Percentiles rank a stretch among this genome's conserved stretches.
These are phyloP conservation scores for Baryphthengus martii DNA, from an alignment of 2,113 vertebrate genomes.

Conservation along the genomic window DNA sequence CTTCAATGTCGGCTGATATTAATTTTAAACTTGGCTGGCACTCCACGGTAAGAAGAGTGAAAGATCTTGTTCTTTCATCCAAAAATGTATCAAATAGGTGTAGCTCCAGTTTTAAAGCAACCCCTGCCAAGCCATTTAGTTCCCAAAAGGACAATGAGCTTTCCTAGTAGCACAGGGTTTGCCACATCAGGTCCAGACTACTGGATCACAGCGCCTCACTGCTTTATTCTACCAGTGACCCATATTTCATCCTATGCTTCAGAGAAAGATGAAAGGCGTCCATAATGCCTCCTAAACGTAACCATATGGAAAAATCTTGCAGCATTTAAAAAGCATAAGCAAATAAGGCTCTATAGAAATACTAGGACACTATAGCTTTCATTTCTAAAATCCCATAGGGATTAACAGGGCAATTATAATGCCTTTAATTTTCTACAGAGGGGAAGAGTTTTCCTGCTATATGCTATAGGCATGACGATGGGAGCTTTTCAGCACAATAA, in stretches of 20 bases:
- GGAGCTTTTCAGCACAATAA: not conserved
- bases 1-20: not conserved
- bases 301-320: slow-evolving; percentile 35
- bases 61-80: slow-evolving; percentile 38
- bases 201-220: not conserved
- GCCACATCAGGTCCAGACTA: not conserved
- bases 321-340: not conserved
- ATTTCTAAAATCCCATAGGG: not conserved
- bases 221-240: not conserved
- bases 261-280: slow-evolving; percentile 39
- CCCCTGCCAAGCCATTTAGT: not conserved
- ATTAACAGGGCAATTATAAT: not conserved
- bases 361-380: not conserved
- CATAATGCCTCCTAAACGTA: slow-evolving; percentile 38
- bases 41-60: not conserved
- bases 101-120: slow-evolving; percentile 22
- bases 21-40: slow-evolving; percentile 43
- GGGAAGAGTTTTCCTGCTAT: not conserved
- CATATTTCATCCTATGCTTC: slow-evolving; percentile 5
- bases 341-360: not conserved
- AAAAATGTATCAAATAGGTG: not conserved
- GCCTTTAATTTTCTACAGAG: not conserved
- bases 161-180: not conserved
- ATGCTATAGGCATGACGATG: not conserved
- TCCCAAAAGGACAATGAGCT: not conserved